Evolutionary conservation across 2,888 invertebrate species (phyloP), one percentile per base, ranked within the genome.

Genomic region (Drosophila emarginata): DNA sequence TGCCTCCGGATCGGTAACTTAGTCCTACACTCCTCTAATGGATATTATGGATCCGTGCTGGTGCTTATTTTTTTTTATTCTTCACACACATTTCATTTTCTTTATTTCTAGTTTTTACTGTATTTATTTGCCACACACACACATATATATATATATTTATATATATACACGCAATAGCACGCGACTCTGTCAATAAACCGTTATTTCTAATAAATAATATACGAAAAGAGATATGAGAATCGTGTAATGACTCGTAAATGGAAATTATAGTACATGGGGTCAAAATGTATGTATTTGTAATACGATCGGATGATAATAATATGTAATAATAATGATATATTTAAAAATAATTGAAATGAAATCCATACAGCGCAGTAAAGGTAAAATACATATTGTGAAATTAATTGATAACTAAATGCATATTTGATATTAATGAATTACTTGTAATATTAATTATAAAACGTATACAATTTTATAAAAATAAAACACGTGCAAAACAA

Each of bases 401-500:
- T 74, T 78, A 83, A 83, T 76, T 79, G 68, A 78, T 86, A 83
- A 76, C 82, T 79, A 78, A 83, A 79, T 76, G 84, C 85, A 81
- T 90, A 89, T 90, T 89, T 90, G 89, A 89, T 89, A 89, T 89
- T 89, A 89, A 89, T 83, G 79, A 88, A 84, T 85, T 82, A 82
- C 72, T 89, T 90, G 83, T 89, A 89, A 90, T 88, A 90, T 87
- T 82, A 82, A 85, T 84, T 78, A 89, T 87, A 81, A 89, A 89
- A 90, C 86, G 86, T 90, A 89, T 90, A 89, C 90, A 89, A 88
- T 89, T 89, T 89, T 89, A 89, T 89, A 89, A 86, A 81, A 90
- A 90, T 88, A 88, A 88, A 85, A 69, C 80, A 69, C 78, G 80
- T 87, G 83, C 82, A 87, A 76, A 72, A 65, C 12, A 21, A 51